Evolutionary conservation across 2,888 invertebrate species (phyloP).

Genomic region (Azorinus chamasolen): DNA sequence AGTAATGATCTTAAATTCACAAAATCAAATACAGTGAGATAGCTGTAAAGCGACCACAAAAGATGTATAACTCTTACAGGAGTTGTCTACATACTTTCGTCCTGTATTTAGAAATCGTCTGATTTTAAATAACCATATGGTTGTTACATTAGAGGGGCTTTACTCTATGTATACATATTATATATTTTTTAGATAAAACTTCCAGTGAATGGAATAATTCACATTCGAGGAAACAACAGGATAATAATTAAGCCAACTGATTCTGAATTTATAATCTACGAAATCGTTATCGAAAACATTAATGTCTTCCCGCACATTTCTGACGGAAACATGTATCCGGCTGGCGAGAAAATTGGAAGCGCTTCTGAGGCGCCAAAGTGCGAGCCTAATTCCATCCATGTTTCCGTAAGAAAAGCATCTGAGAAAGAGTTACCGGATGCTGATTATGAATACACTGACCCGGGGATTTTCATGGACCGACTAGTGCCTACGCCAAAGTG

Average conservation of each 20-base stretch:
- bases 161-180: too few species aligned
- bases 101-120: too few species aligned
- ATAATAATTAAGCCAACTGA: conserved; percentile 61
- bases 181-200: conserved; percentile 34
- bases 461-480: conserved; percentile 66
- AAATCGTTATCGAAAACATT: conserved; percentile 71
- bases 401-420: conserved; percentile 61
- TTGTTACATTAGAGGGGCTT: too few species aligned
- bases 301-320: conserved; percentile 9
- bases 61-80: too few species aligned
- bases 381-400: conserved; percentile 59
- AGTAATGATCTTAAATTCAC: too few species aligned
- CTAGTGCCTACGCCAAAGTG: conserved; percentile 67
- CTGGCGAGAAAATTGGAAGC: conserved; percentile 52
- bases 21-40: too few species aligned
- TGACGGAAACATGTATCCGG: conserved; percentile 27
- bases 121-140: too few species aligned
- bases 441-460: conserved; percentile 69
- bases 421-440: conserved; percentile 38
- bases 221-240: conserved; percentile 21
- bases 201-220: conserved; percentile 52
- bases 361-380: conserved; percentile 52
- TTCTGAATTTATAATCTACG: conserved; percentile 54
- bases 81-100: too few species aligned
- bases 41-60: too few species aligned